Percentiles rank a stretch among this genome's conserved stretches.
Evolutionary conservation across 1,140 invertebrate genomes (phyloP).

Genomic region (Drosophila subobscura): DNA sequence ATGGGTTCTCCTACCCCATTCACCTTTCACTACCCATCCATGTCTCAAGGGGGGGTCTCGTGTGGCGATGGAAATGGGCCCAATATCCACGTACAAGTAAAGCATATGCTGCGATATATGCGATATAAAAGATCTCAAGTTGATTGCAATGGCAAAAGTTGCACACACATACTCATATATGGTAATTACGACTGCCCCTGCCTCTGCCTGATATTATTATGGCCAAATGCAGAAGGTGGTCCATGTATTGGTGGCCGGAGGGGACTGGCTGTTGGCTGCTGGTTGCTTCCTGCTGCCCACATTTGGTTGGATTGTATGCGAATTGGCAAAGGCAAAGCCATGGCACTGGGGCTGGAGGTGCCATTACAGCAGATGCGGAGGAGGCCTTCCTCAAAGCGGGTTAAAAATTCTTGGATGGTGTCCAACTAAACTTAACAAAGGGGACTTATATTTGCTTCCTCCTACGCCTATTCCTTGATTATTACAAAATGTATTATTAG

Average conservation of each 20-base stretch:
- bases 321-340: too few species aligned
- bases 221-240: slow-evolving; percentile 31
- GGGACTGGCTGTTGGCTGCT: slow-evolving; percentile 21
- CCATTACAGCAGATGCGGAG: not conserved
- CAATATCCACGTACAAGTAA: slow-evolving; percentile 10
- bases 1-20: not conserved
- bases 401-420: slow-evolving; percentile 53
- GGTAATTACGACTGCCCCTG: slow-evolving; percentile 38
- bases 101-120: not conserved
- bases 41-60: not conserved
- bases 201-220: slow-evolving; percentile 18
- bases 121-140: slow-evolving; percentile 31
- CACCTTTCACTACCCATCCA: not conserved
- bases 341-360: too few species aligned
- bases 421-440: slow-evolving; percentile 10
- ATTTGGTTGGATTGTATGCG: slow-evolving; percentile 3
- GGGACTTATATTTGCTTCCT: not conserved
- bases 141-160: slow-evolving; percentile 25
- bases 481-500: too few species aligned
- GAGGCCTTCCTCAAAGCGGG: slow-evolving; percentile 39
- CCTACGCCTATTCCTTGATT: too few species aligned
- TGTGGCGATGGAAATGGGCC: too few species aligned
- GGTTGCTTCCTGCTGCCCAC: slow-evolving; percentile 24
- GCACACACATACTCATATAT: slow-evolving; percentile 34
- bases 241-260: not conserved